Base-by-base conservation (phyloP, 2,888 invertebrate species). In the Protonemura montana region DNA sequence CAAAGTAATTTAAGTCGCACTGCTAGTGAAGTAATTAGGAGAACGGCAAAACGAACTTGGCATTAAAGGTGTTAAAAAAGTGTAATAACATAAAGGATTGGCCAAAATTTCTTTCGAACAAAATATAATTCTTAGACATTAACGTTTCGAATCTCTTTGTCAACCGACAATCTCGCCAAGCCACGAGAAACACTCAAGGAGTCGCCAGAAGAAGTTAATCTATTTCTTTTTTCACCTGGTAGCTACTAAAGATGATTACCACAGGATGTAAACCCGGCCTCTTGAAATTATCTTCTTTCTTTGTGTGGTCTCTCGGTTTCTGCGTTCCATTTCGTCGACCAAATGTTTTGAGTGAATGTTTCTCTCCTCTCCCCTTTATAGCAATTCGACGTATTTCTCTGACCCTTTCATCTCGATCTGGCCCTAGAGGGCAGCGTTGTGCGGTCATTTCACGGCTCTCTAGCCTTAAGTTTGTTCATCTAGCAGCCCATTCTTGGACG, bases 171-270 rank as follows among this genome's bases (percentile, higher is more conserved):
- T 59, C 59, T 59, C 59, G 16, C 21, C 59, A 59, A 59, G 59
- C 59, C 59, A 21, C 59, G 13, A 21, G 59, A 59, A 59, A 59
- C 59, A 59, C 59, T 59, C 21, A 2, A 41, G 59, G 59, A 59
- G 59, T 13, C 59, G 59, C 59, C 21, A 59, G 59, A 59, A 59
- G 59, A 59, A 59, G 59, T 59, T 59, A 59, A 59, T 59, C 59
- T 59, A 59, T 59, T 59, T 59, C 13, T 41, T 59, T 59, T 59
- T 59, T 59, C 59, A 59, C 59, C 59, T 59, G 59, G 59, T 59
- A 59, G 59, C 59, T 59, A 59, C 81, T 81, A n/a, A 28, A 81
- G 29, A 81, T 81, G 81, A 81, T 81, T 81, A 81, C 81, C 81
- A 81, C 30, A 81, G 81, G 81, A 81, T 81, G 81, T 81, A 81